Evolutionary conservation across 2,113 vertebrate genomes (phyloP), one percentile per base, ranked within the genome.

Genomic region (Lethenteron reissneri): DNA sequence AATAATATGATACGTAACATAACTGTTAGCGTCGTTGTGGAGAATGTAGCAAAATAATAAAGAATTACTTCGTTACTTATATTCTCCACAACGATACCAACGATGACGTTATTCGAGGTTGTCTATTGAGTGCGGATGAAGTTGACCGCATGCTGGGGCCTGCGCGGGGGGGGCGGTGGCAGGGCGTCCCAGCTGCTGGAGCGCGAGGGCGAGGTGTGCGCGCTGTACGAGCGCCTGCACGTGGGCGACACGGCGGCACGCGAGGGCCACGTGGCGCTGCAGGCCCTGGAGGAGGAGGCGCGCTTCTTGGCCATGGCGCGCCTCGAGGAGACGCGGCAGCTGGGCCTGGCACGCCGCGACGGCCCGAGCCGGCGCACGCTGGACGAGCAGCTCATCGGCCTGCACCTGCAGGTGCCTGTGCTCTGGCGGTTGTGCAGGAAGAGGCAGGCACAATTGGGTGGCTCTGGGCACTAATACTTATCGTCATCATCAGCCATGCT

Each of bases 151-250:
- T 41, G 41, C 41, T 41, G 41, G 41, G 25, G 25, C 3, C 25
- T 21, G 21, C 21, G 21, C 21, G 21, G 25, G 25, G 25, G 25
- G 25, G 41, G 41, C 41, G 41, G 15, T 78, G 74, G 2, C 73
- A 96, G 92, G 21, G 83, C 81, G 3, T 79, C 88, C 72, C 83
- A 87, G 74, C 83, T 97, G 73, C 81, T 85, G 76, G 83, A 89
- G 71, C 79, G 87, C 15, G 88, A 96, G 74, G 83, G 92, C 75
- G 87, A 92, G 80, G 72, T 91, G 13, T 81, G 84, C 60, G 77
- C 81, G 77, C 84, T 87, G 76, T 79, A 84, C 58, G 83, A 88
- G 75, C 89, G 87, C 80, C 74, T 86, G 72, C 86, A 87, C 71
- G 75, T 78, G 59, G 88, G 87, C 75, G 85, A 87, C 74, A 77